Evolutionary conservation across 1,140 invertebrate genomes (phyloP).

Genomic region (Helicoverpa armigera): DNA sequence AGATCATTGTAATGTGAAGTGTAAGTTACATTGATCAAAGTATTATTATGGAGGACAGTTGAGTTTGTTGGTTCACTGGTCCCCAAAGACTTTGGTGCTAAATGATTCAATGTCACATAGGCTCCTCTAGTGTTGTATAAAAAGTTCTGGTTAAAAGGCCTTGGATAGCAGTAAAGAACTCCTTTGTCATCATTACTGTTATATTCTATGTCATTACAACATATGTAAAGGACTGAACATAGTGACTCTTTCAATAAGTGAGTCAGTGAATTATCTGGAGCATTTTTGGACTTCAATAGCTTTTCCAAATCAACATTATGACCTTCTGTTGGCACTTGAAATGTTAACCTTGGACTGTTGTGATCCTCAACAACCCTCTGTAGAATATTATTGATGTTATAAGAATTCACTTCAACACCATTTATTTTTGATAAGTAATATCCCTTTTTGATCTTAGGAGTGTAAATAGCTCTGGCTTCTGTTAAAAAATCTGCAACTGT

Average conservation of each 20-base stretch:
- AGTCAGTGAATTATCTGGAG: conserved; percentile 85
- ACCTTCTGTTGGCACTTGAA: conserved; percentile 68
- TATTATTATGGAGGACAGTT: conserved; percentile 85
- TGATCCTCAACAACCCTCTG: conserved; percentile 87
- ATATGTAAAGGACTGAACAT: conserved; percentile 88
- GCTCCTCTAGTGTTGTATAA: conserved; percentile 89
- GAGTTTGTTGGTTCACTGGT: conserved; percentile 87
- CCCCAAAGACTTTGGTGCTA: conserved; percentile 88
- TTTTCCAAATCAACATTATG: conserved; percentile 69
- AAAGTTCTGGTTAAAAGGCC: conserved; percentile 87
- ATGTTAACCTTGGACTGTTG: conserved; percentile 75
- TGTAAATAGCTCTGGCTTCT: conserved; percentile 88
- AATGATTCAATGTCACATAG: conserved; percentile 90
- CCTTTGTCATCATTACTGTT: conserved; percentile 89
- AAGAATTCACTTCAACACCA: conserved; percentile 88
- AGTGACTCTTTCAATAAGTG: conserved; percentile 87
- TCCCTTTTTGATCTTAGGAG: conserved; percentile 89
- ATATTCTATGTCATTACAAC: conserved; percentile 88
- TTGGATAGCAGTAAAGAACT: conserved; percentile 90
- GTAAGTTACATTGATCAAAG: conserved; percentile 88
- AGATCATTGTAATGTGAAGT: conserved; percentile 86
- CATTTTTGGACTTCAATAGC: conserved; percentile 82
- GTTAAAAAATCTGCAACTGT: conserved; percentile 90
- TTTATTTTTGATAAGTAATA: conserved; percentile 90
- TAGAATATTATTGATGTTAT: conserved; percentile 85